Evolutionary conservation across 2,113 vertebrate species (phyloP).

Genomic region (Alectura lathami): DNA sequence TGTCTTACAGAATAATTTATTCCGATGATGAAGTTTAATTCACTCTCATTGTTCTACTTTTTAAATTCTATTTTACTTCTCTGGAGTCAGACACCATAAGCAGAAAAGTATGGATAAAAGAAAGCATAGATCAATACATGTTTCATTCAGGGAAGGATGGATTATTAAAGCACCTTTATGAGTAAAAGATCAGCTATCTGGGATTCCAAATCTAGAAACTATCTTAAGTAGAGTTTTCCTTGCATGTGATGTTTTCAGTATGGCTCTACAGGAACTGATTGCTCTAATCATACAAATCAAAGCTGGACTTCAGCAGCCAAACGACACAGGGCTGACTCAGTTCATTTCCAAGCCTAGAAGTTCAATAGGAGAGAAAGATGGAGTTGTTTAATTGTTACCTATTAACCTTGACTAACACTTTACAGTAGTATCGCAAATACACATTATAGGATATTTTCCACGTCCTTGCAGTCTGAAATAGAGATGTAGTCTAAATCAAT

Average conservation of each 20-base stretch:
- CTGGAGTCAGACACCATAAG: not conserved
- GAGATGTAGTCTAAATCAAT: not conserved
- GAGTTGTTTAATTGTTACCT: not conserved
- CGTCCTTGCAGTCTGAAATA: slow-evolving; percentile 8
- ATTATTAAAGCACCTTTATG: not conserved
- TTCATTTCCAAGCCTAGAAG: not conserved
- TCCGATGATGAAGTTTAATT: not conserved
- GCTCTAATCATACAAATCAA: not conserved
- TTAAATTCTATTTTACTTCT: not conserved
- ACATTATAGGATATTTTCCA: not conserved
- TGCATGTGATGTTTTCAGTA: not conserved
- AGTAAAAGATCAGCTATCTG: not conserved
- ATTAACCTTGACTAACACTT: slow-evolving; percentile 24
- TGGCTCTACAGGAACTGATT: not conserved
- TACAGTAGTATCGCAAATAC: not conserved
- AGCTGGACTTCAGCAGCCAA: not conserved
- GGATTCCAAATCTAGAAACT: not conserved
- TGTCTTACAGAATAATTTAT: not conserved
- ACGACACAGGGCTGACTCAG: not conserved
- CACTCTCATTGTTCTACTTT: not conserved
- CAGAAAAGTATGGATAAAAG: not conserved
- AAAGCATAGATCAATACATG: not conserved
- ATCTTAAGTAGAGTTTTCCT: not conserved
- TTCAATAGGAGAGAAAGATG: not conserved
- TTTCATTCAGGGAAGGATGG: not conserved